These are phyloP conservation scores for Dendroctonus valens DNA, from an alignment of 1,140 invertebrate species.

Conservation along the genomic window DNA sequence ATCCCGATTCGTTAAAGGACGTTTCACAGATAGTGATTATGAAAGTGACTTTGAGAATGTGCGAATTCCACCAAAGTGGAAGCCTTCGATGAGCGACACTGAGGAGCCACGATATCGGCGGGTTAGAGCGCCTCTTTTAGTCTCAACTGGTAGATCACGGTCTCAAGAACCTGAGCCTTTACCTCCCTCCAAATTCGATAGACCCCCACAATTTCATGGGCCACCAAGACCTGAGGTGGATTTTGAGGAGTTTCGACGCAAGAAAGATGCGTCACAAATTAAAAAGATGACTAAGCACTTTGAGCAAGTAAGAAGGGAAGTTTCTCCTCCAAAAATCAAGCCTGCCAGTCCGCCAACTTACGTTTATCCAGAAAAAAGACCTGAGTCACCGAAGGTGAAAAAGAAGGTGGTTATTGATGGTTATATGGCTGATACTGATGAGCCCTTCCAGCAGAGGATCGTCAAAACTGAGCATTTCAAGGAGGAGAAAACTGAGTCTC, in stretches of 20 bases:
- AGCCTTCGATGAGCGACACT: slow-evolving; percentile 64
- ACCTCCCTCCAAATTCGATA: slow-evolving; percentile 61
- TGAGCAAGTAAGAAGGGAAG: slow-evolving; percentile 34
- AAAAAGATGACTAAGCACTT: slow-evolving; percentile 42
- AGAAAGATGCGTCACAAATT: slow-evolving; percentile 43
- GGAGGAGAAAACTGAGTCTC: slow-evolving; percentile 42
- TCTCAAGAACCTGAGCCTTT: slow-evolving; percentile 59
- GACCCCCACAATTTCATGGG: slow-evolving; percentile 53
- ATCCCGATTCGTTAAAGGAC: slow-evolving; percentile 62
- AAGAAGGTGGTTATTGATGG: slow-evolving; percentile 55
- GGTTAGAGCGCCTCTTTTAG: slow-evolving; percentile 55
- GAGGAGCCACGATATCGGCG: slow-evolving; percentile 60
- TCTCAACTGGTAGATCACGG: slow-evolving; percentile 51
- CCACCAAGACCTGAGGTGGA: slow-evolving; percentile 53
- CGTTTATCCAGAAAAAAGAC: slow-evolving; percentile 53
- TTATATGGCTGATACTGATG: slow-evolving; percentile 72
- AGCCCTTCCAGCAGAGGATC: slow-evolving; percentile 54
- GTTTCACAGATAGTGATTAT: slow-evolving; percentile 66
- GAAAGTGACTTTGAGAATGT: slow-evolving; percentile 66
- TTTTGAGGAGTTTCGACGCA: slow-evolving; percentile 43
- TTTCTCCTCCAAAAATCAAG: slow-evolving; percentile 48
- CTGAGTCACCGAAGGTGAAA: slow-evolving; percentile 60
- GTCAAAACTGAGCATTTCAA: slow-evolving; percentile 43
- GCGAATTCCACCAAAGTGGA: slow-evolving; percentile 59
- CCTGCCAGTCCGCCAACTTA: slow-evolving; percentile 58